Percentiles rank a stretch among this genome's conserved stretches.
phyloP scores from a whole-genome alignment of 35 echinoderm and acorn worm genomes.

The Ophioderma brevispina region DNA sequence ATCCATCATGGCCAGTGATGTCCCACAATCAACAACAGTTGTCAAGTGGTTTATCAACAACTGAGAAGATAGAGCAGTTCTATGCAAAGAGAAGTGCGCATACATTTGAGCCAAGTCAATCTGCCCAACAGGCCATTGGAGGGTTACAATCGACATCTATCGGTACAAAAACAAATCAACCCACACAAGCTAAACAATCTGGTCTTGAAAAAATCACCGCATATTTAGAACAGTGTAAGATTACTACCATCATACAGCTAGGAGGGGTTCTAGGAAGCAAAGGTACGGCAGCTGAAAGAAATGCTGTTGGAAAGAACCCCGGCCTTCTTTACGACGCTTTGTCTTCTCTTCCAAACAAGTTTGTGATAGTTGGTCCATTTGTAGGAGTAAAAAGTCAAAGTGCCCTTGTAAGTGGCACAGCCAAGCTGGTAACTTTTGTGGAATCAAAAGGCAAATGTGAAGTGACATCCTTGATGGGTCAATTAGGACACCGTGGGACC shows the following conservation, averaged over 20 bases:
- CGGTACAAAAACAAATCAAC: not conserved
- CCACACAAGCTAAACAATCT: not conserved
- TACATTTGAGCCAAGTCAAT: too few relatives aligned
- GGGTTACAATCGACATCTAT: not conserved
- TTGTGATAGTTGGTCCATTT: not conserved
- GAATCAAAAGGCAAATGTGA: not conserved
- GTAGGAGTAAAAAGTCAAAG: not conserved
- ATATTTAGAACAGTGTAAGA: not conserved
- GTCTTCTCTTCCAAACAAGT: not conserved
- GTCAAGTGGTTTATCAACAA: too few relatives aligned
- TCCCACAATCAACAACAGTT: too few relatives aligned
- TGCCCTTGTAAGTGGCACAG: not conserved
- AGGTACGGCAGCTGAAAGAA: not conserved
- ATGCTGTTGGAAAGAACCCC: not conserved
- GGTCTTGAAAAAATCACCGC: not conserved
- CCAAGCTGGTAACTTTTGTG: not conserved
- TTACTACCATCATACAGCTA: not conserved
- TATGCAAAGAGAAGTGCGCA: too few relatives aligned
- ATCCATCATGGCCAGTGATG: too few relatives aligned
- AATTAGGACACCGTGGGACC: not conserved
- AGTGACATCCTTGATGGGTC: not conserved
- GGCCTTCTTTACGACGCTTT: not conserved
- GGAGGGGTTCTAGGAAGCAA: not conserved
- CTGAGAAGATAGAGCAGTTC: too few relatives aligned
- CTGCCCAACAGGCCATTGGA: not conserved